Evolutionary conservation across 2,888 invertebrate species (phyloP).

Genomic region (Cybosia mesomella): DNA sequence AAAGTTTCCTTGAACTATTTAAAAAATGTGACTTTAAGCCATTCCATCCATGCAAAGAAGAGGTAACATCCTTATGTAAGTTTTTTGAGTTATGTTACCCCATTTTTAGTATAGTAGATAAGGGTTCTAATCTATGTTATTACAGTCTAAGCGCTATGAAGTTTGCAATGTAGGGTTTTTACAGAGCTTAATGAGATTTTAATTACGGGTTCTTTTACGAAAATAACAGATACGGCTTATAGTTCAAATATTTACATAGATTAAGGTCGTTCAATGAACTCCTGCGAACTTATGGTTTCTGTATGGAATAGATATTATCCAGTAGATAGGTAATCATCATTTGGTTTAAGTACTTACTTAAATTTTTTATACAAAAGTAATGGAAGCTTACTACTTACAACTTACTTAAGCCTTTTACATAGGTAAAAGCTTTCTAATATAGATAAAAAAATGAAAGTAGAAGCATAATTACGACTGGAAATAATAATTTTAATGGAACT

Average conservation of each 20-base stretch:
- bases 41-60: conserved; percentile 34
- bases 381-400: no score
- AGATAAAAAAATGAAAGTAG: no score
- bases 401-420: not conserved
- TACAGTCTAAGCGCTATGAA: conserved; percentile 17
- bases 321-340: not conserved
- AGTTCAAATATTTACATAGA: conserved; percentile 19
- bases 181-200: conserved; percentile 8
- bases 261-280: conserved; percentile 41
- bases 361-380: not conserved
- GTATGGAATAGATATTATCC: not conserved
- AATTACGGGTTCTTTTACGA: conserved; percentile 11
- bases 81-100: conserved; percentile 16
- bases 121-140: conserved; percentile 17
- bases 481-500: no score
- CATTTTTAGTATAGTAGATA: conserved; percentile 22
- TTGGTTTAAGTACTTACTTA: not conserved
- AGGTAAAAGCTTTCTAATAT: not conserved
- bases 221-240: conserved; percentile 9
- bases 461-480: no score
- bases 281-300: not conserved
- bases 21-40: conserved; percentile 44
- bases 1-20: conserved; percentile 32
- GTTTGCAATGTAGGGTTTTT: conserved; percentile 14
- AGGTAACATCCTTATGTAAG: conserved; percentile 35